Base-by-base conservation (phyloP, 1,140 invertebrate species). In the Drosophila lini region DNA sequence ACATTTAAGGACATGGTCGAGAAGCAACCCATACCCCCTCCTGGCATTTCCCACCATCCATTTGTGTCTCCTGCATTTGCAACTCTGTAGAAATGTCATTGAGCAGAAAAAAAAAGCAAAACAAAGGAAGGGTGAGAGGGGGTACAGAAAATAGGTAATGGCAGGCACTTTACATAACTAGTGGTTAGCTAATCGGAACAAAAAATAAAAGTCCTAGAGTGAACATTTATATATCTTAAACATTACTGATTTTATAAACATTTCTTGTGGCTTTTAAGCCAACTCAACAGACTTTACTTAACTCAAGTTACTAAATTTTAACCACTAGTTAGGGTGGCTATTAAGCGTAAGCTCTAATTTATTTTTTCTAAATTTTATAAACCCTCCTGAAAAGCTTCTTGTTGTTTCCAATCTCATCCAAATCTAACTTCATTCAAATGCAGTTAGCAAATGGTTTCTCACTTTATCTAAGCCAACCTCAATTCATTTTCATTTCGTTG, bases 1-100 rank as follows among this genome's bases (percentile, higher is more conserved):
- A 88, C 84, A 88, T 88, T 88, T 88, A 78, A 75, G 64, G 61
- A 82, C 76, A 77, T 65, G 53, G 67, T 50, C 65, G 74, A 36
- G 41, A 19, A 22, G 10, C 36, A 10, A 11, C 15, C 8, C 38
- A 28, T 0, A 25, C 25, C 38, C n/a, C 19, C 42, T n/a, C 36
- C 42, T 69, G 65, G 47, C 61, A 25, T 41, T 32, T 28, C 19
- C 50, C 44, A 45, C 22, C 69, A 32, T 28, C 50, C 71, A 55
- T 56, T 63, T 74, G 71, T 63, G 69, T 57, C 58, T 70, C 57
- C 77, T 73, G 78, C 58, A 82, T 74, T 82, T 38, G 36, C 11
- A 70, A 56, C 40, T 70, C 15, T 70, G 64, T 71, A 57, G 61
- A 88, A 89, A 82, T 80, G 78, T 74, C 86, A 84, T 73, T 71